Conservation (phyloP, 2,888 invertebrate species). For the Salpingus planirostris region DNA sequence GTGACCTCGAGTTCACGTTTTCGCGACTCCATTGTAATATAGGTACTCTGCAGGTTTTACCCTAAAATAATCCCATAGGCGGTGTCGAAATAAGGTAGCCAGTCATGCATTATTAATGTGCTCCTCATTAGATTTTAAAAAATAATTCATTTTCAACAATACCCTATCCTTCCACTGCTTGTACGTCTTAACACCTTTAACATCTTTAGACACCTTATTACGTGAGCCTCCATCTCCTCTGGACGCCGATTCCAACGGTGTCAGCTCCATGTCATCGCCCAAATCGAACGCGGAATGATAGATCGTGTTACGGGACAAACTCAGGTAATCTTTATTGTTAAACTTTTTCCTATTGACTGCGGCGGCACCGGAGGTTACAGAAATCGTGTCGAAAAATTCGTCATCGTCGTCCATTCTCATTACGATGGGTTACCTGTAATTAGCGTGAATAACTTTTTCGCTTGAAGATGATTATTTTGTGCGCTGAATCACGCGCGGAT, state of each 20-base stretch:
- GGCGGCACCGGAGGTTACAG: conserved; percentile 30
- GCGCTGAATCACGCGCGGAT: too few relatives aligned
- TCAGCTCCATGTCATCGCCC: conserved; percentile 29
- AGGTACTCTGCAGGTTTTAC: too few relatives aligned
- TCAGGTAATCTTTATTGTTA: conserved; percentile 37
- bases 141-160: conserved; percentile 28
- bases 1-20: too few relatives aligned
- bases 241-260: conserved; percentile 19
- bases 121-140: too few relatives aligned
- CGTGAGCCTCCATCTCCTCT: conserved; percentile 13
- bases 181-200: conserved; percentile 48
- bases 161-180: conserved; percentile 55
- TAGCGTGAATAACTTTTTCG: too few relatives aligned
- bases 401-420: conserved; percentile 29
- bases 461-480: too few relatives aligned
- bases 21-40: too few relatives aligned
- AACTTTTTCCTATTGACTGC: conserved; percentile 25
- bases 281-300: conserved; percentile 53
- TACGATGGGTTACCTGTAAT: conserved; percentile 6
- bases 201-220: conserved; percentile 48
- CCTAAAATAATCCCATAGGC: too few relatives aligned
- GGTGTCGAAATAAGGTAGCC: too few relatives aligned
- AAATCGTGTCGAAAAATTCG: conserved; percentile 39
- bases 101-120: too few relatives aligned
- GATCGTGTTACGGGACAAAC: conserved; percentile 50